Conservation (phyloP, 1,140 invertebrate species). For the Drosophila triauraria region DNA sequence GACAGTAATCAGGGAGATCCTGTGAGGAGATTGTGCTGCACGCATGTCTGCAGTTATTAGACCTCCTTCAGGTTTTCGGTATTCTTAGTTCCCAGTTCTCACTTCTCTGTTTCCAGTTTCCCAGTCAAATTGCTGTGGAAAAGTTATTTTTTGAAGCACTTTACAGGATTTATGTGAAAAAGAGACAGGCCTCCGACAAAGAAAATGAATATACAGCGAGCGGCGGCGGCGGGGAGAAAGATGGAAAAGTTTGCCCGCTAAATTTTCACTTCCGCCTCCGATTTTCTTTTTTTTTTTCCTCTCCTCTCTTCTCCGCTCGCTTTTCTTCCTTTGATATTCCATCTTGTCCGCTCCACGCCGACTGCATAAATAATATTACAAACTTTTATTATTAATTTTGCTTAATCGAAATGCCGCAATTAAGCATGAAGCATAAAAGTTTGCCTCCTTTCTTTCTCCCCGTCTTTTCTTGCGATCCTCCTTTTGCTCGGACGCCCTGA, state of each 20-base stretch:
- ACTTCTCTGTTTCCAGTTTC: neutral
- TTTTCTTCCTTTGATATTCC: constrained; percentile 45
- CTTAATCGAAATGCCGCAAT: constrained; percentile 81
- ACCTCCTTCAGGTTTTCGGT: constrained; percentile 1
- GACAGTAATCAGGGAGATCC: constrained; percentile 27
- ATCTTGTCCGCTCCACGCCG: constrained; percentile 21
- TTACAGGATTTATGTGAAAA: constrained; percentile 35
- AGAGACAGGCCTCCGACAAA: neutral
- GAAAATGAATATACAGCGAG: constrained; percentile 7
- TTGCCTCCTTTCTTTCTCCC: constrained; percentile 29
- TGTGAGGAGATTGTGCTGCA: constrained; percentile 8
- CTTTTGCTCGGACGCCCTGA: constrained; percentile 44
- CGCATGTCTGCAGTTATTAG: constrained; percentile 44
- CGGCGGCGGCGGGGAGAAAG: neutral
- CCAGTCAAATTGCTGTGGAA: constrained; percentile 9
- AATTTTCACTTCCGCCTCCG: constrained; percentile 38
- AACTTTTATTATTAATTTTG: constrained; percentile 81
- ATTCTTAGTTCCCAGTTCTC: neutral
- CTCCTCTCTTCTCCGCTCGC: neutral
- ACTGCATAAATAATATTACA: constrained; percentile 74
- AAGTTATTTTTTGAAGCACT: constrained; percentile 32
- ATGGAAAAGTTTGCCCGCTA: constrained; percentile 42
- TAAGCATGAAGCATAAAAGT: constrained; percentile 75
- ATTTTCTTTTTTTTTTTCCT: neutral
- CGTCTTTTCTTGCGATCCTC: constrained; percentile 8